Evolutionary conservation across 1,140 invertebrate genomes (phyloP).

Genomic region (Globodera ellingtonae): DNA sequence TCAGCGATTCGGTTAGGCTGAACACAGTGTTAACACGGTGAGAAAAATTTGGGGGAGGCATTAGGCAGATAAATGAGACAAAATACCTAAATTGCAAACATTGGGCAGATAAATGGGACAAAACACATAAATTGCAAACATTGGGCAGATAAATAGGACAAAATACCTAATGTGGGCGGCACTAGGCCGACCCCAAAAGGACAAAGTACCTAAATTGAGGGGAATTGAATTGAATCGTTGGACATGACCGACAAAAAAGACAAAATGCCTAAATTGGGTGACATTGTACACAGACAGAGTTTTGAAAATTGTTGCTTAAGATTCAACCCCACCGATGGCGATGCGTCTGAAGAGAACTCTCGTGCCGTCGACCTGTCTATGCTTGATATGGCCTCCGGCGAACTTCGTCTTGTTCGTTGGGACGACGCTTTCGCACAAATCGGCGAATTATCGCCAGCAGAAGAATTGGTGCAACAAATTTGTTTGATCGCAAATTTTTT

Average conservation of each 20-base stretch:
- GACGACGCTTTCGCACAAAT: conserved; percentile 39
- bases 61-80: not conserved
- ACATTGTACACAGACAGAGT: no score
- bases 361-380: conserved; percentile 31
- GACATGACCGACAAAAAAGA: no score
- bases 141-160: not conserved
- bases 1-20: conserved; percentile 33
- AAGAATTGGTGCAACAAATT: not conserved
- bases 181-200: not conserved
- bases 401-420: conserved; percentile 44
- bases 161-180: not conserved
- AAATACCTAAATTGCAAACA: not conserved
- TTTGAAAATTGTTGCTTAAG: not conserved
- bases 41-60: not conserved
- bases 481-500: not conserved
- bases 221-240: no score
- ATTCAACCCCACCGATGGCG: conserved; percentile 3
- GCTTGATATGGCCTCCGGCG: conserved; percentile 37
- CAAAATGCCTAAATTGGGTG: no score
- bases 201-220: not conserved
- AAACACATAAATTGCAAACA: no score
- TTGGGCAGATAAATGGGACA: no score
- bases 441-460: not conserved
- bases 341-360: conserved; percentile 30
- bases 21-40: conserved; percentile 41